These are phyloP conservation scores for Caenorhabditis sp. DNA, from an alignment of 2,888 invertebrate genomes.

Conservation along the genomic window DNA sequence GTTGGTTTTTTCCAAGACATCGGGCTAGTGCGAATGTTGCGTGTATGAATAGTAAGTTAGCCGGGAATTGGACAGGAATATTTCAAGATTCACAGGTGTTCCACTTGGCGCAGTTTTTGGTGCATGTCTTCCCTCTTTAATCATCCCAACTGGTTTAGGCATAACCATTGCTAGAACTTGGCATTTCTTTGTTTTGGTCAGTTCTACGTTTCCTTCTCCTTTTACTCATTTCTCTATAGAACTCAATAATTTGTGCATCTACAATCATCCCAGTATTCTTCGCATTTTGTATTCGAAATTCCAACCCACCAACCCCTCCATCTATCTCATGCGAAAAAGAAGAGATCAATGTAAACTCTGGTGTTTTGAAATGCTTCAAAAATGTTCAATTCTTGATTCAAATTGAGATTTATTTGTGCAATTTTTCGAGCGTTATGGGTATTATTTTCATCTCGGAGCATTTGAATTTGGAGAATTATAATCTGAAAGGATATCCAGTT, in stretches of 20 bases:
- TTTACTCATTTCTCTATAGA: not conserved
- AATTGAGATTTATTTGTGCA: conserved; percentile 23
- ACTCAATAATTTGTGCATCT: conserved; percentile 14
- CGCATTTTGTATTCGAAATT: conserved; percentile 11
- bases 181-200: conserved; percentile 25
- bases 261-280: conserved; percentile 23
- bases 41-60: conserved; percentile 28
- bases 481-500: conserved; percentile 33
- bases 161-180: conserved; percentile 11
- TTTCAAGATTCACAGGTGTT: conserved; percentile 2
- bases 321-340: conserved; percentile 7
- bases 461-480: conserved; percentile 23
- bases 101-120: conserved; percentile 26
- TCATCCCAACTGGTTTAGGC: conserved; percentile 11
- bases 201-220: not conserved
- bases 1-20: conserved; percentile 65
- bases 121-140: conserved; percentile 26
- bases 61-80: not conserved
- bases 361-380: conserved; percentile 26
- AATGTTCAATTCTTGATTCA: conserved; percentile 29
- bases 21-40: conserved; percentile 63
- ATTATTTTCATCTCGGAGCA: conserved; percentile 25
- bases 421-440: conserved; percentile 25
- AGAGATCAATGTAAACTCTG: conserved; percentile 10
- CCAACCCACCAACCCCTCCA: conserved; percentile 24